Evolutionary conservation across 2,113 vertebrate species (phyloP).

Genomic region (Oreotrochilus melanogaster): DNA sequence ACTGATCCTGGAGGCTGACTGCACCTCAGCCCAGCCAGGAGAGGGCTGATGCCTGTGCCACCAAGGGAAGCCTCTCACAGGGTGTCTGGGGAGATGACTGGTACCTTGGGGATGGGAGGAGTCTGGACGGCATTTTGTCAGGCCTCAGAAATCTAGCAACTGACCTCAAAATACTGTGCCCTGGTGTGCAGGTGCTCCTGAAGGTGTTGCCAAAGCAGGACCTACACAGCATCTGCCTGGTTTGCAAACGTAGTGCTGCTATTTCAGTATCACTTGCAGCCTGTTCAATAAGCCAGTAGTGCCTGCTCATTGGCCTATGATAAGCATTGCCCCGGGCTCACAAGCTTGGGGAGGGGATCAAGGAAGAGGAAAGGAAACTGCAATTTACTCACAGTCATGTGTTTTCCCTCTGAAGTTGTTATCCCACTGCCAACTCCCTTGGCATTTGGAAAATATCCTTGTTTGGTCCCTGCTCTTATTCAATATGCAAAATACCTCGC

Average conservation of each 20-base stretch:
- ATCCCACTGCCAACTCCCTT: background rate
- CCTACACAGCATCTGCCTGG: background rate
- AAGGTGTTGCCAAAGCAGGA: background rate
- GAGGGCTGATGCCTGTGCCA: background rate
- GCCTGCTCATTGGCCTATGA: background rate
- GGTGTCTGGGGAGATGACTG: background rate
- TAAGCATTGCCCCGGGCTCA: background rate
- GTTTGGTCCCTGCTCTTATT: constrained; percentile 7
- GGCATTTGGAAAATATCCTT: background rate
- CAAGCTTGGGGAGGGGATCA: background rate
- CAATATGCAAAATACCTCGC: background rate
- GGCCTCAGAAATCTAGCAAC: background rate
- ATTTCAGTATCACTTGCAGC: background rate
- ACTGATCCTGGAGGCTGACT: background rate
- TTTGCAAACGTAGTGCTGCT: background rate
- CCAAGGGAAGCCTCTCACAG: rapidly evolving
- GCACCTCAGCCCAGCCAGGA: background rate
- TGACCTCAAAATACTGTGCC: background rate
- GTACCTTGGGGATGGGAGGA: background rate
- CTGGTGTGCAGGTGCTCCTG: background rate
- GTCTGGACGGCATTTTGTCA: background rate
- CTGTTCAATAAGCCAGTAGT: background rate
- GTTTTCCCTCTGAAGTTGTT: background rate
- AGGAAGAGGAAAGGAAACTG: background rate
- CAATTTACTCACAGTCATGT: background rate